Evolutionary conservation across 2,113 vertebrate genomes (phyloP).

Genomic region (Dromiciops gliroides): DNA sequence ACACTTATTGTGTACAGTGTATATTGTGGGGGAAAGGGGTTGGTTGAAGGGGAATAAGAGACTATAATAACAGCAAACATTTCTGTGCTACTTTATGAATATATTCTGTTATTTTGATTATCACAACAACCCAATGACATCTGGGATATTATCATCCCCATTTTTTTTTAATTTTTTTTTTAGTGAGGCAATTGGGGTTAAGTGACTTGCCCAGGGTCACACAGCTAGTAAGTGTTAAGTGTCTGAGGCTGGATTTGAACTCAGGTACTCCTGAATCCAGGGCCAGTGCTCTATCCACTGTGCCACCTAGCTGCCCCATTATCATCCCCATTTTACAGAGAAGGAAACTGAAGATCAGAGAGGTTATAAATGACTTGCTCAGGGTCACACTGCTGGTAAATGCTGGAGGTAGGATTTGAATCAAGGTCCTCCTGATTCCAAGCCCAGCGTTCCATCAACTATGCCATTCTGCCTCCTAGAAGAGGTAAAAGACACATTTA

Average conservation of each 20-base stretch:
- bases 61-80: not conserved
- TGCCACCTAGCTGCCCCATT: no score
- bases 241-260: not conserved
- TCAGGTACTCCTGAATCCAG: not conserved
- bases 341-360: no score
- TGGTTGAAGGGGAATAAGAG: not conserved
- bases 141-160: not conserved
- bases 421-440: not conserved
- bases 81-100: not conserved
- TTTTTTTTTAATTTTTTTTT: no score
- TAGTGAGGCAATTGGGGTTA: no score
- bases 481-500: not conserved
- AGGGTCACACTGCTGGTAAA: not conserved
- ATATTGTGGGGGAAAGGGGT: not conserved
- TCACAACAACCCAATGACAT: not conserved
- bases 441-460: not conserved
- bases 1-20: not conserved
- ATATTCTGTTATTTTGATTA: not conserved
- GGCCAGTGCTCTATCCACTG: not conserved
- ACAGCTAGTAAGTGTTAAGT: not conserved
- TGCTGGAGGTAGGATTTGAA: not conserved
- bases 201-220: not conserved
- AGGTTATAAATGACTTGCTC: not conserved
- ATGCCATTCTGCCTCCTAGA: not conserved
- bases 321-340: no score